A percentile compares a stretch with the other conserved stretches of the same genome.
Evolutionary conservation across 2,113 vertebrate species (phyloP).

Genomic region (Dolichallabes microphthalmus): DNA sequence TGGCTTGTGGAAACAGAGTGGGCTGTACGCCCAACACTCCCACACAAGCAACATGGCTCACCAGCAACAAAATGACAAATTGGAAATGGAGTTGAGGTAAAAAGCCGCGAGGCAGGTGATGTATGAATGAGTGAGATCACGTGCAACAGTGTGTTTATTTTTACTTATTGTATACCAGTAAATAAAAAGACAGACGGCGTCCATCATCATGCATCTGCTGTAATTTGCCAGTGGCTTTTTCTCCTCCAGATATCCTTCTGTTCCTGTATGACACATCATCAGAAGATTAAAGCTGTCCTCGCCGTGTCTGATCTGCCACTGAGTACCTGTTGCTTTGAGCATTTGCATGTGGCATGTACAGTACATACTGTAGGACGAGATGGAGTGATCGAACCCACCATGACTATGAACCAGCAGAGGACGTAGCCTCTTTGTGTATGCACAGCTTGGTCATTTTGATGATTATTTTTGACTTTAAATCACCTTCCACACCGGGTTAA

Average conservation of each 20-base stretch:
- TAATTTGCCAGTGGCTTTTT: neutral
- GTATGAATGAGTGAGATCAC: constrained; percentile 1
- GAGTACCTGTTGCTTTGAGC: neutral
- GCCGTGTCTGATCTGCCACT: neutral
- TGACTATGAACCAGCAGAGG: constrained; percentile 14
- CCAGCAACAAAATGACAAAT: constrained; percentile 11
- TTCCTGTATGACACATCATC: constrained; percentile 9
- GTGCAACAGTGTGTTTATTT: constrained; percentile 9
- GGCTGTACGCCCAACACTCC: constrained; percentile 42
- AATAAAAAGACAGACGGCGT: constrained; percentile 16
- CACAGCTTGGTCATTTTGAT: neutral
- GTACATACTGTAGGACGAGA: too few relatives aligned
- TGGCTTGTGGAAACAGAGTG: constrained; percentile 41
- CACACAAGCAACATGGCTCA: constrained; percentile 38
- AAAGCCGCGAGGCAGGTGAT: constrained; percentile 5
- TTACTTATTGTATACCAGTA: neutral
- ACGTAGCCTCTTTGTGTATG: neutral
- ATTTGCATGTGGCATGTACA: neutral
- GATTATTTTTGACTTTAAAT: neutral
- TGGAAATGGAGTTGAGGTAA: constrained; percentile 1
- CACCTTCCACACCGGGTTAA: neutral
- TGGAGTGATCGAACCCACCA: neutral
- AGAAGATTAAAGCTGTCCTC: constrained; percentile 25
- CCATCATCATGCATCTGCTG: constrained; percentile 13
- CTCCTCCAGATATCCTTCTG: neutral